Base-by-base conservation (phyloP, 2,113 vertebrate genomes). In the Chamaetylas fuelleborni region DNA sequence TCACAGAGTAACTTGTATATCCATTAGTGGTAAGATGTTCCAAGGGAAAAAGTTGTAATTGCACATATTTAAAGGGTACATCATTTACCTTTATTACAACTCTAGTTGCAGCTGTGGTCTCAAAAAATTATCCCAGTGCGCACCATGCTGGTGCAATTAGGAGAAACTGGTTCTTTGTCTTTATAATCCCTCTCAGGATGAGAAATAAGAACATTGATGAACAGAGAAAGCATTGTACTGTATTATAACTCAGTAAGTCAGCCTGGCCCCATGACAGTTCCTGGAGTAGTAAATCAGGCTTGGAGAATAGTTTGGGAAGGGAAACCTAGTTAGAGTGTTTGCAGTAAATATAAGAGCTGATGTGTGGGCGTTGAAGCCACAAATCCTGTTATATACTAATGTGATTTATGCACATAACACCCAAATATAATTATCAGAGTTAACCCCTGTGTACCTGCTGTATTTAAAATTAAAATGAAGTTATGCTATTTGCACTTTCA, bases 41-140 rank as follows among this genome's bases (percentile, higher is more conserved):
- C 87, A 36, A 69, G 62, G 74, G 90, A 91, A 95, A 95, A 91
- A 51, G 50, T 43, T 92, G 65, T 83, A 95, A 94, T 80, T 91
- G 74, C 47, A 66, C 47, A 40, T 86, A 70, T 86, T 92, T 77
- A 95, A 93, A 90, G 60, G 26, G 72, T 89, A 48, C 61, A 91
- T 92, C 8, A 78, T 84, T 95, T 95, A 94, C 83, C 88, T 94
- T 97, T 92, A 95, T 94, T 94, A 81, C 67, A 78, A 81, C 13
- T 81, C 23, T 51, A 18, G 34, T 67, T 93, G 83, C 94, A 95
- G 56, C 88, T 94, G 77, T 0, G 2, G 61, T 74, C 60, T 87
- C 91, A 86, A 86, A 92, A 51, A 96, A 92, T 95, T 83, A 93
- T 90, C 57, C 87, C 85, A 72, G 12, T 81, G 87, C 60, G 93